Percentiles rank a stretch among this genome's conserved stretches.
Evolutionary conservation across 2,888 invertebrate species (phyloP).

Genomic region (Chymomyza procnemis): DNA sequence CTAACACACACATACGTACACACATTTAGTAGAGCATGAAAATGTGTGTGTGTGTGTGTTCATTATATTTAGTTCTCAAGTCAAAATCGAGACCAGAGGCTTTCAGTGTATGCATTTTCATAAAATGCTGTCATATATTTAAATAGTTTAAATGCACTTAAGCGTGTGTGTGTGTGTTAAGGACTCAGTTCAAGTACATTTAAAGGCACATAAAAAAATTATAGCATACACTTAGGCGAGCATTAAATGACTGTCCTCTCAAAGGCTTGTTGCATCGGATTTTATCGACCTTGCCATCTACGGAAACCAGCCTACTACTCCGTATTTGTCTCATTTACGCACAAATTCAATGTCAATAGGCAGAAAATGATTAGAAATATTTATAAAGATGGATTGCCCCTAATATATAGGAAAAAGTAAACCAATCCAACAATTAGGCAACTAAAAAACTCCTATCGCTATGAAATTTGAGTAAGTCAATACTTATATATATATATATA

Average conservation of each 20-base stretch:
- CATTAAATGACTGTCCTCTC: conserved; percentile 66
- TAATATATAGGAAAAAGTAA: no score
- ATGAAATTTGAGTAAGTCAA: background rate
- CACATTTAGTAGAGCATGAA: no score
- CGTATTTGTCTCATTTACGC: background rate
- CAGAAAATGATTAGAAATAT: background rate
- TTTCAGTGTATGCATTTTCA: conserved; percentile 39
- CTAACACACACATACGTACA: background rate
- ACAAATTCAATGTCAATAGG: background rate
- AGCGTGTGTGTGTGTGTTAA: conserved; percentile 2
- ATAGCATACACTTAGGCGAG: conserved; percentile 67
- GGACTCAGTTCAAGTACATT: conserved; percentile 42
- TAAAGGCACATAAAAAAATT: conserved; percentile 70
- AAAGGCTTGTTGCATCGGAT: conserved; percentile 47
- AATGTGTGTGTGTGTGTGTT: background rate
- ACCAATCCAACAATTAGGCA: no score
- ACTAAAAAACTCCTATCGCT: no score
- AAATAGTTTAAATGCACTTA: conserved; percentile 39
- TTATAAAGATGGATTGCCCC: background rate
- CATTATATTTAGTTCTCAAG: conserved; percentile 8
- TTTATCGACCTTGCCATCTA: no score
- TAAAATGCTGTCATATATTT: conserved; percentile 37
- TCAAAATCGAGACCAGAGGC: conserved; percentile 4
- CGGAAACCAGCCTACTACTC: background rate
- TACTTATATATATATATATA: background rate